Evolutionary conservation across 2,113 vertebrate genomes (phyloP).

Genomic region (Rhea pennata): DNA sequence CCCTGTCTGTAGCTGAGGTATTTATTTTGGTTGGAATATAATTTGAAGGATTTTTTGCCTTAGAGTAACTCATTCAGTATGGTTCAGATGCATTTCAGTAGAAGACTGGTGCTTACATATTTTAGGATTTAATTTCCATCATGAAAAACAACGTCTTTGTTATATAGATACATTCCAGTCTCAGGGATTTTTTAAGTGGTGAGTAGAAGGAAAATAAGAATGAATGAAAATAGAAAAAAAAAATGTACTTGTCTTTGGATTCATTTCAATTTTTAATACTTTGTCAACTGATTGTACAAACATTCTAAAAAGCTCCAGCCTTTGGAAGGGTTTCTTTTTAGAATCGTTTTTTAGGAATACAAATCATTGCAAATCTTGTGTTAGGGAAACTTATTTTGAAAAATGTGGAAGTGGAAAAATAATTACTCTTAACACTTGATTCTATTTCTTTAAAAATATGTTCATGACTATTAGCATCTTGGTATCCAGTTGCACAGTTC

Average conservation of each 20-base stretch:
- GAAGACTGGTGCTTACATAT: not conserved
- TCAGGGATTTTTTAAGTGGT: not conserved
- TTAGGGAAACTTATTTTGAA: not conserved
- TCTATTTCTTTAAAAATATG: not conserved
- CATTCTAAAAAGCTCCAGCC: not conserved
- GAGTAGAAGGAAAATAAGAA: not conserved
- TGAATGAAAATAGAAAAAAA: not conserved
- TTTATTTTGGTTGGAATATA: not conserved
- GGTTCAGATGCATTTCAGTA: not conserved
- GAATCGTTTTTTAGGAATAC: not conserved
- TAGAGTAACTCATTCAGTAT: not conserved
- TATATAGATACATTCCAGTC: not conserved
- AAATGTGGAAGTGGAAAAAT: not conserved
- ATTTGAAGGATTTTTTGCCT: not conserved
- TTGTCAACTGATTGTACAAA: not conserved
- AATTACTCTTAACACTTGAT: not conserved
- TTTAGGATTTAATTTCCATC: not conserved
- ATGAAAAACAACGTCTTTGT: not conserved
- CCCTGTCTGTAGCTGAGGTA: not conserved
- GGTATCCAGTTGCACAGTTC: not conserved
- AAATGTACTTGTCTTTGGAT: not conserved
- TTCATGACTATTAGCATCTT: not conserved
- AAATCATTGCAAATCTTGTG: not conserved
- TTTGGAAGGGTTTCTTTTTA: not conserved
- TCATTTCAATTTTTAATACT: not conserved